phyloP scores from a whole-genome alignment of 2,797 vertebrate genomes.

The Crotalus adamanteus region DNA sequence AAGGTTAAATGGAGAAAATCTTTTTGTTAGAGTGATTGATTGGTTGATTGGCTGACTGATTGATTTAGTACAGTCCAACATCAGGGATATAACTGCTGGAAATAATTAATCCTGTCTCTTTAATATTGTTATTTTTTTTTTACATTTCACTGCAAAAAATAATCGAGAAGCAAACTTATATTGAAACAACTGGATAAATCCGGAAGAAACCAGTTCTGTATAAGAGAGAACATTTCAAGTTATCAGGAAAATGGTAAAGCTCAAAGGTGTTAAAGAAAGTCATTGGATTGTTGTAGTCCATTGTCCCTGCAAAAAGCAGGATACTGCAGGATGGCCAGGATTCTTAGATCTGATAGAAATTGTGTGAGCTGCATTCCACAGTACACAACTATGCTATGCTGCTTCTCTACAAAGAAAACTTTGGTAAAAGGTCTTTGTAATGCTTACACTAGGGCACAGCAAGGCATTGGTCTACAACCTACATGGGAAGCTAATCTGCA shows the following conservation, averaged over 20 bases:
- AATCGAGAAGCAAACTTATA: not conserved
- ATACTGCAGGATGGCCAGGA: not conserved
- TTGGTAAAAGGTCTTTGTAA: not conserved
- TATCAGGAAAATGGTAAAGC: not conserved
- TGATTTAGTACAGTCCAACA: not conserved
- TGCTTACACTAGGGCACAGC: not conserved
- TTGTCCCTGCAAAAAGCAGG: not conserved
- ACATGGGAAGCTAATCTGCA: not conserved
- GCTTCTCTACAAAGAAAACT: not conserved
- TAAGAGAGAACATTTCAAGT: not conserved
- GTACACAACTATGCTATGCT: not conserved
- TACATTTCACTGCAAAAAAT: not conserved
- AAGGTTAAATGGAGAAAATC: not conserved
- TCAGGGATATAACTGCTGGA: not conserved
- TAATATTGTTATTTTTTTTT: not conserved
- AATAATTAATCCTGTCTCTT: constrained; percentile 9
- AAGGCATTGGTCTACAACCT: not conserved
- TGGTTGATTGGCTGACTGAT: not conserved
- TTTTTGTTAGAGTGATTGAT: not conserved
- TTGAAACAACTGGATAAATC: not conserved
- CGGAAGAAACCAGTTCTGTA: not conserved
- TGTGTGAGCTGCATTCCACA: not conserved
- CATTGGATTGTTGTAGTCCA: not conserved
- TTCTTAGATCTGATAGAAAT: not conserved
- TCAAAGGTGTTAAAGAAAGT: not conserved